Evolutionary conservation across 2,113 vertebrate genomes (phyloP).

Genomic region (Scolopax mira): DNA sequence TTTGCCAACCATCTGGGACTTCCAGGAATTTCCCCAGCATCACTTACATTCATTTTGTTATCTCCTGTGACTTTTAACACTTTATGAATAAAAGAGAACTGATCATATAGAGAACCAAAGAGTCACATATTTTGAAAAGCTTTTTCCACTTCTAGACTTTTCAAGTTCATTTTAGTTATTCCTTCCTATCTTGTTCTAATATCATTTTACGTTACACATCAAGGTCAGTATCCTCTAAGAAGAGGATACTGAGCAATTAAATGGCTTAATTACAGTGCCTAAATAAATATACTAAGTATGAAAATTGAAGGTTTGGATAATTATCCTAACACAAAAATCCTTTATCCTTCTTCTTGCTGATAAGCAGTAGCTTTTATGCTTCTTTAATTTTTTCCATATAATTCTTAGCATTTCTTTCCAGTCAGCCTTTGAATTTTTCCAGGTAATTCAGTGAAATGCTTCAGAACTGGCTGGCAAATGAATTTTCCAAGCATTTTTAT

Average conservation of each 20-base stretch:
- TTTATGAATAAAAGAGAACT: neutral
- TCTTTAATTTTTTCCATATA: neutral
- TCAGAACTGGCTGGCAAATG: neutral
- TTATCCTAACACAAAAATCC: neutral
- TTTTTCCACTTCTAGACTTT: neutral
- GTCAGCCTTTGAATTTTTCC: neutral
- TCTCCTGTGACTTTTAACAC: neutral
- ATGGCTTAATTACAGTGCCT: neutral
- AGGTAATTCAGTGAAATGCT: neutral
- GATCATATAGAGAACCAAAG: neutral
- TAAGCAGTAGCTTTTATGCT: neutral
- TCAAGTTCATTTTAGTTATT: neutral
- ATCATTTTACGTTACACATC: neutral
- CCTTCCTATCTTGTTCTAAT: neutral
- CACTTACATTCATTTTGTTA: neutral
- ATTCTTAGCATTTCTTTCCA: neutral
- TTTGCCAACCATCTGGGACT: neutral
- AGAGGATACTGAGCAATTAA: neutral
- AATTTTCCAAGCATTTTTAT: neutral
- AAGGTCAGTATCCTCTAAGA: neutral
- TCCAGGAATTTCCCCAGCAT: neutral
- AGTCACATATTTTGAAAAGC: neutral
- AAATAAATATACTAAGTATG: constrained; percentile 5
- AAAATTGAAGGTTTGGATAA: neutral
- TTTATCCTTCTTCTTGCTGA: neutral